Evolutionary conservation across 2,888 invertebrate species (phyloP).

Genomic region (Lamproptera curius): DNA sequence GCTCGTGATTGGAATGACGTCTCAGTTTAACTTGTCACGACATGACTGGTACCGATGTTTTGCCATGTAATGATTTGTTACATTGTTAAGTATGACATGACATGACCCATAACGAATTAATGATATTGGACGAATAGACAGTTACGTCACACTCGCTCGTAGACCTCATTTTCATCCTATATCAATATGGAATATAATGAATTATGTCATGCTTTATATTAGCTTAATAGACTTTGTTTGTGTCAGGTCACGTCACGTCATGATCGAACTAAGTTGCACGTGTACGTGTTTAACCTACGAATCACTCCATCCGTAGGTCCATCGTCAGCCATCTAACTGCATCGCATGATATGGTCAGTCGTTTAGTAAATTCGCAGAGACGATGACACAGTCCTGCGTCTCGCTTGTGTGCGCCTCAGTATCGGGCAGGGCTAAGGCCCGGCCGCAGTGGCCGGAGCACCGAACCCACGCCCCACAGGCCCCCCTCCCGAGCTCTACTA

Average conservation of each 20-base stretch:
- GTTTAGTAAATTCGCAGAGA: too few relatives aligned
- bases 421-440: conserved; percentile 19
- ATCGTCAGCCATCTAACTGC: not conserved
- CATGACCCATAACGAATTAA: too few relatives aligned
- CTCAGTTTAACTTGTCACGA: too few relatives aligned
- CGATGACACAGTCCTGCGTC: not conserved
- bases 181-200: too few relatives aligned
- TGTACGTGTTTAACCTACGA: not conserved
- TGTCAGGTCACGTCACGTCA: not conserved
- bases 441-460: conserved; percentile 24
- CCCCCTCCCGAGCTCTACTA: conserved; percentile 14
- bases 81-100: too few relatives aligned
- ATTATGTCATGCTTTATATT: too few relatives aligned
- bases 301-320: not conserved
- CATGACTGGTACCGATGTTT: too few relatives aligned
- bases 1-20: too few relatives aligned
- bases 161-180: too few relatives aligned
- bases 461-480: conserved; percentile 26
- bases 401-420: conserved; percentile 10
- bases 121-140: too few relatives aligned
- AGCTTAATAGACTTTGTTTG: not conserved
- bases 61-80: too few relatives aligned
- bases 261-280: not conserved
- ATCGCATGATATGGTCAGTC: not conserved
- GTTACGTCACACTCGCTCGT: too few relatives aligned